Conservation (phyloP, 2,797 vertebrate species). For the Mus spretus region DNA sequence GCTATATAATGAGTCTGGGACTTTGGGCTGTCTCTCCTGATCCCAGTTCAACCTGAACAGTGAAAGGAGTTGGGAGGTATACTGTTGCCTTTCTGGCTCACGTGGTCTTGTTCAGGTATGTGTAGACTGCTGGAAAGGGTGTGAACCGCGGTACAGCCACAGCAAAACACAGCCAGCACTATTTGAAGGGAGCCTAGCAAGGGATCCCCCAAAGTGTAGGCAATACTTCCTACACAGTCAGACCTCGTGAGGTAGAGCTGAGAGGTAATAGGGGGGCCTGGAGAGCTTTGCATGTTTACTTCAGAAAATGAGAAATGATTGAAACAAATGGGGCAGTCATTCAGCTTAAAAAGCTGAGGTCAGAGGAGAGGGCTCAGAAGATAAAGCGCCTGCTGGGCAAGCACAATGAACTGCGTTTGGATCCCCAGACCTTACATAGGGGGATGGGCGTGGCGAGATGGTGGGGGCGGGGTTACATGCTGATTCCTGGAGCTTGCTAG, state of each 20-base stretch:
- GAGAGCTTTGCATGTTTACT: rapidly evolving
- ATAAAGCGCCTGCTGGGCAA: background rate
- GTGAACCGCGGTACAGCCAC: background rate
- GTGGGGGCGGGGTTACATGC: background rate
- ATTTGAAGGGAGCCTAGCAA: background rate
- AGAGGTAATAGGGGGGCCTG: background rate
- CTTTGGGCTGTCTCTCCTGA: background rate
- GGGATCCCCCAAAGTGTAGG: background rate
- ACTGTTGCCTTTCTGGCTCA: background rate
- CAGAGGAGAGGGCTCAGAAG: background rate
- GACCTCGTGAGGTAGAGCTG: background rate
- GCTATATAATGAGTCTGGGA: background rate
- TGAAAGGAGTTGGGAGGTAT: background rate
- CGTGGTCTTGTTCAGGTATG: background rate
- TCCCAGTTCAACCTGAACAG: rapidly evolving
- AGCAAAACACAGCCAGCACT: background rate
- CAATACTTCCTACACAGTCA: background rate
- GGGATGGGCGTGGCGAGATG: background rate
- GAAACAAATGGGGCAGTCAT: background rate
- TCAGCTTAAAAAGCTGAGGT: background rate
- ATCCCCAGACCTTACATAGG: background rate
- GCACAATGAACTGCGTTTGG: background rate
- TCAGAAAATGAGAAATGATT: background rate
- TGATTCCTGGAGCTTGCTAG: background rate
- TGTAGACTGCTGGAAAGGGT: background rate